Base-by-base conservation (phyloP, 2,797 vertebrate species). In the Leucoraja ocellata region DNA sequence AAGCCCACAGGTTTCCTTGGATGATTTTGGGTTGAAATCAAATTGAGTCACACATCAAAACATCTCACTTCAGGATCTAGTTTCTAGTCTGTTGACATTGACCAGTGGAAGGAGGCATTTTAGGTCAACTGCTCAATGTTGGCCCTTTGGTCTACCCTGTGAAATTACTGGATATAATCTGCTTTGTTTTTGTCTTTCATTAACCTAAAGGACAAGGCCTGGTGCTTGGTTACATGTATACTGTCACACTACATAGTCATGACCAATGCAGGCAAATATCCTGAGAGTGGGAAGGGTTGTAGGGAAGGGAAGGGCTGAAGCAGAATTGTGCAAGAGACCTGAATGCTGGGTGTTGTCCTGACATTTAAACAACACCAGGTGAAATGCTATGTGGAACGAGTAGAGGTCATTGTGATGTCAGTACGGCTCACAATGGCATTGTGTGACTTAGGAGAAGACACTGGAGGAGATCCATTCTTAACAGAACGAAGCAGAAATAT, bases 391-490 rank as follows among this genome's bases (percentile, higher is more conserved):
- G 6, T 71, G 39, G 90, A 58, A 74, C 39, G 39, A 23, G 46
- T 74, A 36, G 90, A 25, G 36, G 23, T 39, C 23, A 92, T 92
- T 92, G 90, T 92, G 90, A 92, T 76, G 90, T 92, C 90, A 76
- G 21, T 58, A 9, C 1, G 6, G 14, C 90, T 74, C 68, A 92
- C 90, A 92, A 92, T 92, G 14, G 21, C 21, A 14, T 71, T 76
- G 90, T 76, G 90, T 92, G 90, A 92, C 68, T 74, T 71, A 54
- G 90, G 65, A 39, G 68, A 73, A n/a, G 63, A 9, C 18, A 74
- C 68, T 11, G 36, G 1, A 54, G n/a, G 39, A 71, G 23, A 76
- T 54, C 54, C 36, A 73, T 25, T 92, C 73, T 92, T 58, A 23
- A 76, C 39, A 76, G 68, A 91, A 46, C 39, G 14, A 58, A n/a